Conservation (phyloP, 2,888 invertebrate species). For the Plusia festucae region DNA sequence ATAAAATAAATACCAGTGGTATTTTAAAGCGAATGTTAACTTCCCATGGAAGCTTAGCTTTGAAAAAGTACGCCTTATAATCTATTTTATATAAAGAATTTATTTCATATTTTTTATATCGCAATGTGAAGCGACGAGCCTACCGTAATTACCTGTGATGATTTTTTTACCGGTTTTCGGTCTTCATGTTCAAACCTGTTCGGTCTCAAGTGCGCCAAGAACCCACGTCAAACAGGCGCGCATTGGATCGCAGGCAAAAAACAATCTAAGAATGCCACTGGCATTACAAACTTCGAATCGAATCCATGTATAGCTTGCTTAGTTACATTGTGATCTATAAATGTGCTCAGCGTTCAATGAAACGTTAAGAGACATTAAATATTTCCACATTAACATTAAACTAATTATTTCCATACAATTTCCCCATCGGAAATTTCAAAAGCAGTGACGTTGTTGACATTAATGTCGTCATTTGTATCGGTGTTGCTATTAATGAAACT, state of each 20-base stretch:
- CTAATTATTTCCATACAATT: conserved; percentile 25
- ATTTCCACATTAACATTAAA: conserved; percentile 23
- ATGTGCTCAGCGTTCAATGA: conserved; percentile 4
- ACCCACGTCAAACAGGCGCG: conserved; percentile 78
- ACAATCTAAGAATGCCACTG: conserved; percentile 77
- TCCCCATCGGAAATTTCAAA: conserved; percentile 59
- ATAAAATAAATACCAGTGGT: conserved; percentile 63
- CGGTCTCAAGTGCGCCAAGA: conserved; percentile 80
- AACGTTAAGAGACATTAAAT: conserved; percentile 11
- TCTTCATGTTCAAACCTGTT: conserved; percentile 85
- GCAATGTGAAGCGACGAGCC: conserved; percentile 79
- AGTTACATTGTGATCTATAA: conserved; percentile 10
- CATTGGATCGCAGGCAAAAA: conserved; percentile 77
- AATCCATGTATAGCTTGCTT: conserved; percentile 62
- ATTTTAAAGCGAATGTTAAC: conserved; percentile 47
- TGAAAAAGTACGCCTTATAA: conserved; percentile 32
- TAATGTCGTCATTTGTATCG: conserved; percentile 73
- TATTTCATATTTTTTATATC: conserved; percentile 48
- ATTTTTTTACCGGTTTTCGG: conserved; percentile 85
- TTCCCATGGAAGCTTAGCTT: conserved; percentile 34
- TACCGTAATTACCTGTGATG: conserved; percentile 84
- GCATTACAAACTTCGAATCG: conserved; percentile 69
- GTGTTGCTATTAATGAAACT: conserved; percentile 71
- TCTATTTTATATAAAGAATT: conserved; percentile 25
- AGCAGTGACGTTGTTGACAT: conserved; percentile 65